Evolutionary conservation across 2,888 invertebrate genomes (phyloP).

Genomic region (Trilocha varians): DNA sequence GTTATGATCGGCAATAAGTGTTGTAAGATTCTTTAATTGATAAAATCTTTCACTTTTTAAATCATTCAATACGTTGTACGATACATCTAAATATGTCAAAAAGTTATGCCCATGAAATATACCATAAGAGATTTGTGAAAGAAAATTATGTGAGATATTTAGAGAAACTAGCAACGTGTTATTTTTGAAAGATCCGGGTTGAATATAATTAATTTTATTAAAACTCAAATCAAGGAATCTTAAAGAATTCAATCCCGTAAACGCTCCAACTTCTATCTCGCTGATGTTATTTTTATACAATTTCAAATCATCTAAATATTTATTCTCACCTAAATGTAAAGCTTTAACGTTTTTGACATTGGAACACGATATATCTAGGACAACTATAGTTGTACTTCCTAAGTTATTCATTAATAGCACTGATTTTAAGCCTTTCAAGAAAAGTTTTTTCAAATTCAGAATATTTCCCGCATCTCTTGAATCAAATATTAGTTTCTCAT

Average conservation of each 20-base stretch:
- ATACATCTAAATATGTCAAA: slow-evolving; percentile 38
- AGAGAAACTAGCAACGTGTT: slow-evolving; percentile 26
- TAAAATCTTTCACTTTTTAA: slow-evolving; percentile 41
- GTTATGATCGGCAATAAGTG: slow-evolving; percentile 43
- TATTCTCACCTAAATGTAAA: slow-evolving; percentile 25
- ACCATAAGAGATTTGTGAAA: slow-evolving; percentile 35
- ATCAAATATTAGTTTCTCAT: slow-evolving; percentile 27
- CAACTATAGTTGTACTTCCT: slow-evolving; percentile 16
- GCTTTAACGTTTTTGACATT: slow-evolving; percentile 24
- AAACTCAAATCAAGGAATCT: slow-evolving; percentile 36
- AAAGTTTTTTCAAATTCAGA: slow-evolving; percentile 23
- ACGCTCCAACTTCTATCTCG: slow-evolving; percentile 24
- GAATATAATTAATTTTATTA: slow-evolving; percentile 37
- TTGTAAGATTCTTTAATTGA: slow-evolving; percentile 28
- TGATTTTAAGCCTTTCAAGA: slow-evolving; percentile 29
- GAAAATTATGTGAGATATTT: slow-evolving; percentile 44
- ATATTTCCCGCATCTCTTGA: slow-evolving; percentile 16
- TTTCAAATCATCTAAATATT: slow-evolving; percentile 21
- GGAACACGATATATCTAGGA: slow-evolving; percentile 28
- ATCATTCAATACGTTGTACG: slow-evolving; percentile 37
- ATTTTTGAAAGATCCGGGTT: slow-evolving; percentile 43
- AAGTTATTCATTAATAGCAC: slow-evolving; percentile 22
- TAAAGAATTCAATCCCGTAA: slow-evolving; percentile 27
- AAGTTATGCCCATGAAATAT: slow-evolving; percentile 35
- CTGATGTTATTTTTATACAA: slow-evolving; percentile 33